Evolutionary conservation across 2,888 invertebrate species (phyloP).

Genomic region (Mantis religiosa): DNA sequence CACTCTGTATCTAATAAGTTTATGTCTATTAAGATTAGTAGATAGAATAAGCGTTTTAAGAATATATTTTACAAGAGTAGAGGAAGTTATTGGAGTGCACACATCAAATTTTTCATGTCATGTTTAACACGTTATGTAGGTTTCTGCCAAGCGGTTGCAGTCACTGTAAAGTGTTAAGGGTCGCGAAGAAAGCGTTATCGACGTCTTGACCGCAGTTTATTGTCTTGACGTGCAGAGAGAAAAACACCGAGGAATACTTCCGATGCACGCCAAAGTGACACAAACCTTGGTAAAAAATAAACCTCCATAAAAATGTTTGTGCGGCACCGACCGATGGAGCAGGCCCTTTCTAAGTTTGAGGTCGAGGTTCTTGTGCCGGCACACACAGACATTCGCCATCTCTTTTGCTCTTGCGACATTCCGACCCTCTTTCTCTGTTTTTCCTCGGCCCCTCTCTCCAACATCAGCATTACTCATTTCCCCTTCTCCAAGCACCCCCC

Average conservation of each 20-base stretch:
- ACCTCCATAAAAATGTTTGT: not conserved
- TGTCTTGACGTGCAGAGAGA: not conserved
- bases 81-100: too few species aligned
- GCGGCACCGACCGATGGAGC: not conserved
- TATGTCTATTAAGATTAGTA: too few species aligned
- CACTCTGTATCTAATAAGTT: too few species aligned
- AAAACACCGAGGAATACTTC: not conserved
- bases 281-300: not conserved
- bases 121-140: too few species aligned
- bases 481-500: not conserved
- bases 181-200: not conserved
- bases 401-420: not conserved
- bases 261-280: not conserved
- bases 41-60: too few species aligned
- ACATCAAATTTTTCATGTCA: too few species aligned
- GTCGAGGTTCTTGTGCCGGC: conserved; percentile 22
- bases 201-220: not conserved
- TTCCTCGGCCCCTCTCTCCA: conserved; percentile 24
- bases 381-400: conserved; percentile 26
- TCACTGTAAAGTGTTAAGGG: too few species aligned
- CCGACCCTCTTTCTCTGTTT: not conserved
- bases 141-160: too few species aligned
- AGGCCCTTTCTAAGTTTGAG: conserved; percentile 7
- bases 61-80: too few species aligned
- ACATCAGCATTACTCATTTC: not conserved